A percentile compares a stretch with the other conserved stretches of the same genome.
Conservation (phyloP, 1,140 invertebrate species). For the Drosophila truncata region DNA sequence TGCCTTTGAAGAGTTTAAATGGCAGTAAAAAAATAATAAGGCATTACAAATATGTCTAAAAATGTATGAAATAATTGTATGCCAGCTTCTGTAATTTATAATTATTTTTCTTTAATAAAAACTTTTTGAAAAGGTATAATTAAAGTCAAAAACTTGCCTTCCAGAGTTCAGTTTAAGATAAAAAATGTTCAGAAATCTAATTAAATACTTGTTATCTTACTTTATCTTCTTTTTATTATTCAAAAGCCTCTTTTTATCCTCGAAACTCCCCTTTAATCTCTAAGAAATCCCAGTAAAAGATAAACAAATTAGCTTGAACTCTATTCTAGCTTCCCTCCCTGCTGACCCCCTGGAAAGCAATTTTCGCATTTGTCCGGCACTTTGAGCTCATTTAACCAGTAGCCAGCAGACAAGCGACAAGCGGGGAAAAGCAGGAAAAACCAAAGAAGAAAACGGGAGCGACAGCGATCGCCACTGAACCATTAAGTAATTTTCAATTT, state of each 20-base stretch:
- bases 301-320: slow-evolving; percentile 22
- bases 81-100: background rate
- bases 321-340: background rate
- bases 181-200: background rate
- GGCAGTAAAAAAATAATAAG: background rate
- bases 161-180: rapidly evolving
- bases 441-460: slow-evolving; percentile 32
- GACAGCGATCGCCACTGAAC: slow-evolving; percentile 78
- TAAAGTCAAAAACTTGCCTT: background rate
- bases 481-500: slow-evolving; percentile 84
- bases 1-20: background rate
- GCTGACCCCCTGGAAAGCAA: slow-evolving; percentile 32
- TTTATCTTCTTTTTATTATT: rapidly evolving
- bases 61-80: background rate
- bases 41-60: background rate
- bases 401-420: slow-evolving; percentile 43
- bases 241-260: background rate
- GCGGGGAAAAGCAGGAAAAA: slow-evolving; percentile 12
- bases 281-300: background rate
- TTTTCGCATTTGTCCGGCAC: slow-evolving; percentile 75
- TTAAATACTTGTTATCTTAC: background rate
- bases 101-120: background rate
- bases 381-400: slow-evolving; percentile 73
- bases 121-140: background rate
- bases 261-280: background rate